A percentile compares a stretch with the other conserved stretches of the same genome.
Conservation (phyloP, 1,140 invertebrate genomes). For the Drosophila saltans region DNA sequence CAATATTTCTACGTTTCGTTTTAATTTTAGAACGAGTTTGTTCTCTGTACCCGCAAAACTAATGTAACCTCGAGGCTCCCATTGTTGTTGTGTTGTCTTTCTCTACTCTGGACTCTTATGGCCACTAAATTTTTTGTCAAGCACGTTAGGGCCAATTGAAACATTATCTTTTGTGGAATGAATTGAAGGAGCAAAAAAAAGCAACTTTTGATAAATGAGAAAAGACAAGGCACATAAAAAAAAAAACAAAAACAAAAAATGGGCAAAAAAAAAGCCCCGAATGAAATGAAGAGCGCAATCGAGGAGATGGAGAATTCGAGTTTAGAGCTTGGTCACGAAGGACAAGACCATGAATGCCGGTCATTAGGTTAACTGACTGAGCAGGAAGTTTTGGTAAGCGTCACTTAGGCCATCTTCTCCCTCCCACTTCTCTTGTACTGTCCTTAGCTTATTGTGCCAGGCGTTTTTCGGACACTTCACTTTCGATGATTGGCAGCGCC, state of each 20-base stretch:
- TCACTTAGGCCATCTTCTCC: not conserved
- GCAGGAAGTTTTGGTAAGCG: conserved; percentile 62
- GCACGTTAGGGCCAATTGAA: conserved; percentile 60
- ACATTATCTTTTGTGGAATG: conserved; percentile 44
- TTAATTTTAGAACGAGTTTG: conserved; percentile 63
- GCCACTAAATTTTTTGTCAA: conserved; percentile 45
- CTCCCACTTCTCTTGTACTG: conserved; percentile 6
- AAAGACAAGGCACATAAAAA: conserved; percentile 65
- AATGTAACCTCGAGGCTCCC: conserved; percentile 30
- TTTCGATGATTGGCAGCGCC: conserved; percentile 69
- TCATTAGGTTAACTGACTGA: conserved; percentile 77
- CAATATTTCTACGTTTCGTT: conserved; percentile 53
- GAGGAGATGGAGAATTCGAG: conserved; percentile 1
- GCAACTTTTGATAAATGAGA: conserved; percentile 68
- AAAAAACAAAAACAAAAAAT: not conserved
- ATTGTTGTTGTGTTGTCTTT: not conserved
- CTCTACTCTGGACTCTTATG: conserved; percentile 32
- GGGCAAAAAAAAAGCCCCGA: not conserved
- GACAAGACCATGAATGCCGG: conserved; percentile 66
- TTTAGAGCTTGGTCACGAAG: conserved; percentile 47
- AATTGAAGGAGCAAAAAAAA: conserved; percentile 5
- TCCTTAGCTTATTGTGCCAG: conserved; percentile 57
- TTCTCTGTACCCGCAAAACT: conserved; percentile 34
- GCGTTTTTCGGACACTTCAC: conserved; percentile 67
- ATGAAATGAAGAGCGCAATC: not conserved